These are phyloP conservation scores for Nemapogon koenigi DNA, from an alignment of 2,888 invertebrate species.

Conservation along the genomic window DNA sequence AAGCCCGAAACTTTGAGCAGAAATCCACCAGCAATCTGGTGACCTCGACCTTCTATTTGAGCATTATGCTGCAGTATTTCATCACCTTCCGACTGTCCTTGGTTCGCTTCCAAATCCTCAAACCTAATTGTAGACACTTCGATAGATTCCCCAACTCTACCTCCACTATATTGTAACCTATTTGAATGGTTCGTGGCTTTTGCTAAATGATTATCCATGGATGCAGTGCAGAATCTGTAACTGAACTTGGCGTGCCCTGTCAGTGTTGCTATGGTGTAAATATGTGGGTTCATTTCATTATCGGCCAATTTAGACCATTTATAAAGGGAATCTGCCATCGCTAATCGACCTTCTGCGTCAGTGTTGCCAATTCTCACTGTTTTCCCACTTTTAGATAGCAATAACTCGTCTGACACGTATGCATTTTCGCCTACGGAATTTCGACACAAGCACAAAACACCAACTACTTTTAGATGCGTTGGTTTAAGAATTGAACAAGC, in stretches of 20 bases:
- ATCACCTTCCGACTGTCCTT: constrained; percentile 77
- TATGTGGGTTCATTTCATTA: constrained; percentile 77
- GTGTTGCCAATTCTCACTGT: constrained; percentile 86
- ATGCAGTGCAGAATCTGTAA: constrained; percentile 73
- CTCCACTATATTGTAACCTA: constrained; percentile 72
- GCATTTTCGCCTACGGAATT: constrained; percentile 86
- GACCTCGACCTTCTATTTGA: constrained; percentile 48
- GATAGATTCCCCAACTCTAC: constrained; percentile 74
- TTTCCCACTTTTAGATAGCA: constrained; percentile 79
- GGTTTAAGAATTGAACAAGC: constrained; percentile 74
- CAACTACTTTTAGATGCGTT: constrained; percentile 77
- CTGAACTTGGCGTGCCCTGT: constrained; percentile 79
- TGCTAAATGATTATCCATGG: constrained; percentile 77
- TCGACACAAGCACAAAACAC: constrained; percentile 79
- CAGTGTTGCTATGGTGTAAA: constrained; percentile 87
- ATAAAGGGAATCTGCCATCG: constrained; percentile 83
- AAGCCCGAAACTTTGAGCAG: constrained; percentile 81
- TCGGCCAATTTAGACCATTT: constrained; percentile 56
- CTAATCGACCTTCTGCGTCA: constrained; percentile 90
- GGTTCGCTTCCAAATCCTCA: constrained; percentile 71
- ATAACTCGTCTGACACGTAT: constrained; percentile 86
- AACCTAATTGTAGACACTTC: constrained; percentile 76
- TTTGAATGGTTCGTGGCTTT: constrained; percentile 60
- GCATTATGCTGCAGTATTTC: constrained; percentile 68
- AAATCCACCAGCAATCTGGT: constrained; percentile 65